Conservation (phyloP, 1,140 invertebrate species). For the Kradibia gibbosae region DNA sequence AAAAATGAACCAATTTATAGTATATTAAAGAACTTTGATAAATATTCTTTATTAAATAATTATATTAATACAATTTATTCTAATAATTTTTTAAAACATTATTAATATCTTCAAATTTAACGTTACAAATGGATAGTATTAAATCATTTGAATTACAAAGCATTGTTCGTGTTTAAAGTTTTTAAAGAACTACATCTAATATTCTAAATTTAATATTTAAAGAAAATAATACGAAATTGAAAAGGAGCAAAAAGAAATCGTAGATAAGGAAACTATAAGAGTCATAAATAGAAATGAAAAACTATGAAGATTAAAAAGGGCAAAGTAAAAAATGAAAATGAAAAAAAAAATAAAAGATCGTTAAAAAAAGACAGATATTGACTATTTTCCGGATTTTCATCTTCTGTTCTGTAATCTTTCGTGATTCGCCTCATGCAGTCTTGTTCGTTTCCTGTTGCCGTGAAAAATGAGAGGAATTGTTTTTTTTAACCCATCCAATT, state of each 20-base stretch:
- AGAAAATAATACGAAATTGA: slow-evolving; percentile 12
- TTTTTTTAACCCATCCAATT: not conserved
- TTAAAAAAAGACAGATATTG: slow-evolving; percentile 47
- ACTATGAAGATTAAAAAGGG: slow-evolving; percentile 10
- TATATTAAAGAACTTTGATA: no score
- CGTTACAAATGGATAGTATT: no score
- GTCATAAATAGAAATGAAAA: slow-evolving; percentile 6
- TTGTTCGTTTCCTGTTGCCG: slow-evolving; percentile 22
- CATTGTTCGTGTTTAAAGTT: no score
- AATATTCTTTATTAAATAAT: no score
- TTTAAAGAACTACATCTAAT: not conserved
- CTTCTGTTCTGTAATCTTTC: slow-evolving; percentile 44
- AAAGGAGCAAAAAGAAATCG: slow-evolving; percentile 25
- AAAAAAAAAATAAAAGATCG: slow-evolving; percentile 24
- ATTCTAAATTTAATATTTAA: no score
- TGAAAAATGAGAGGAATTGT: slow-evolving; percentile 30
- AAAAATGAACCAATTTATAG: no score
- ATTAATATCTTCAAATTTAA: no score
- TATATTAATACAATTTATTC: no score
- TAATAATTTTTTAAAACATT: no score
- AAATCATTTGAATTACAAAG: no score
- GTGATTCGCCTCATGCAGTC: slow-evolving; percentile 52
- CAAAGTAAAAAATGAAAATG: not conserved
- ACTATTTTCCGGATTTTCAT: slow-evolving; percentile 60
- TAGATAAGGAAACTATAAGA: slow-evolving; percentile 29